Percentiles rank a stretch among this genome's conserved stretches.
Conservation (phyloP, 2,113 vertebrate genomes). For the Camarhynchus parvulus region DNA sequence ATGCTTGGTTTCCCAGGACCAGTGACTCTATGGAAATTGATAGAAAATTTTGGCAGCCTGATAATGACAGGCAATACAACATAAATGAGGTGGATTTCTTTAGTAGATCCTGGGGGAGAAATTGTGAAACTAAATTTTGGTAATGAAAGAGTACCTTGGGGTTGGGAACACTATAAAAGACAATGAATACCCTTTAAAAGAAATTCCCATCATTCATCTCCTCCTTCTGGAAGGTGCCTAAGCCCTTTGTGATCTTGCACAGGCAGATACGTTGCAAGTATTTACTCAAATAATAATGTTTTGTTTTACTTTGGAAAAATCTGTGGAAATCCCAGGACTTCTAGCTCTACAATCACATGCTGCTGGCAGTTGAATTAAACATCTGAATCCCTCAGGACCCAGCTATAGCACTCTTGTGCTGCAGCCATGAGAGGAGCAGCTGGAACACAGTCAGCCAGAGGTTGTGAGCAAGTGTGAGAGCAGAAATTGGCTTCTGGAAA, state of each 20-base stretch:
- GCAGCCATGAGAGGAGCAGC: background rate
- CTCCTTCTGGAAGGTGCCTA: background rate
- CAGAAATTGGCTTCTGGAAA: constrained; percentile 14
- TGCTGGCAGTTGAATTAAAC: background rate
- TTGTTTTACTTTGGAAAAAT: constrained; percentile 42
- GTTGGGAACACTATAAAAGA: background rate
- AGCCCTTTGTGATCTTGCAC: background rate
- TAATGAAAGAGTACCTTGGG: constrained; percentile 12
- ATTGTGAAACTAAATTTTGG: background rate
- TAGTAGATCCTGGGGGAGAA: background rate
- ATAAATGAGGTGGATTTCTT: background rate
- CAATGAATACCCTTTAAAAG: background rate
- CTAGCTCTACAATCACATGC: background rate
- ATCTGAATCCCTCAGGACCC: background rate
- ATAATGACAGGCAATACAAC: background rate
- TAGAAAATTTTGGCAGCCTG: background rate
- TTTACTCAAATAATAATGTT: background rate
- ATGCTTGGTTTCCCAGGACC: background rate
- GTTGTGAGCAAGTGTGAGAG: background rate
- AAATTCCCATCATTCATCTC: background rate
- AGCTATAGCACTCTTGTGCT: background rate
- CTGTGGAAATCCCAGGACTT: background rate
- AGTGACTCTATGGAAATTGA: background rate
- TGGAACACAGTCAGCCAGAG: background rate
- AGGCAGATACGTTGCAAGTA: background rate